A percentile compares a stretch with the other conserved stretches of the same genome.
Conservation (phyloP, 1,140 invertebrate species). For the Zophobas morio region DNA sequence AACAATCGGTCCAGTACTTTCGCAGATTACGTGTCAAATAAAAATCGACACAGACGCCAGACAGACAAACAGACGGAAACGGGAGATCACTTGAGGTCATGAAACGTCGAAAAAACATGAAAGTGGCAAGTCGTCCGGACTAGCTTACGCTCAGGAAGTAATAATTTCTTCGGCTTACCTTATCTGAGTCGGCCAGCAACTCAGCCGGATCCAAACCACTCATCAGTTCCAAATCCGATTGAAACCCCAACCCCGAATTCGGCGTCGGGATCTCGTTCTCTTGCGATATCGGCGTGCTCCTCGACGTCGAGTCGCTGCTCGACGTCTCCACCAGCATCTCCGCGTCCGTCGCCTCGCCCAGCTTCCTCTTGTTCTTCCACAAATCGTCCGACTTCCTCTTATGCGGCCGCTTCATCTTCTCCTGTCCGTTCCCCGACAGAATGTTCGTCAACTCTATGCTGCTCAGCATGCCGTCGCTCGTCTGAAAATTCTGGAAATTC, state of each 20-base stretch:
- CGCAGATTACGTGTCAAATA: too few species aligned
- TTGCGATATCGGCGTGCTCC: slow-evolving; percentile 72
- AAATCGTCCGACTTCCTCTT: slow-evolving; percentile 71
- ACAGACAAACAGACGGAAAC: too few species aligned
- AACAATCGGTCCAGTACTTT: too few species aligned
- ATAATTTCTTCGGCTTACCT: slow-evolving; percentile 51
- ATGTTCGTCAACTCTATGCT: slow-evolving; percentile 65
- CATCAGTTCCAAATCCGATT: slow-evolving; percentile 76
- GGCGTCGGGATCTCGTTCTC: slow-evolving; percentile 69
- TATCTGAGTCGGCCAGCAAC: slow-evolving; percentile 68
- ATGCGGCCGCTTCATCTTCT: slow-evolving; percentile 61
- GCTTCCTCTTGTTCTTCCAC: slow-evolving; percentile 72
- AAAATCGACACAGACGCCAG: too few species aligned
- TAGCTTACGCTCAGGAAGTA: too few species aligned
- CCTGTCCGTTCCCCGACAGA: slow-evolving; percentile 55
- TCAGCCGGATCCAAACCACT: slow-evolving; percentile 73
- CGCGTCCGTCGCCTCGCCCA: slow-evolving; percentile 66
- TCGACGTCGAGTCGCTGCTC: slow-evolving; percentile 76
- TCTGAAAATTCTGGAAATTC: slow-evolving; percentile 64
- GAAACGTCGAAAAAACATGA: too few species aligned
- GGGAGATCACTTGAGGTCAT: too few species aligned
- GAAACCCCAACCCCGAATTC: slow-evolving; percentile 74
- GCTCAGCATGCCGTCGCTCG: slow-evolving; percentile 59
- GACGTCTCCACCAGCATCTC: slow-evolving; percentile 74
- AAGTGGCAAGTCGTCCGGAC: too few species aligned